These are phyloP conservation scores for Rhegmatorhina hoffmannsi DNA, from an alignment of 2,113 vertebrate genomes.

Conservation along the genomic window DNA sequence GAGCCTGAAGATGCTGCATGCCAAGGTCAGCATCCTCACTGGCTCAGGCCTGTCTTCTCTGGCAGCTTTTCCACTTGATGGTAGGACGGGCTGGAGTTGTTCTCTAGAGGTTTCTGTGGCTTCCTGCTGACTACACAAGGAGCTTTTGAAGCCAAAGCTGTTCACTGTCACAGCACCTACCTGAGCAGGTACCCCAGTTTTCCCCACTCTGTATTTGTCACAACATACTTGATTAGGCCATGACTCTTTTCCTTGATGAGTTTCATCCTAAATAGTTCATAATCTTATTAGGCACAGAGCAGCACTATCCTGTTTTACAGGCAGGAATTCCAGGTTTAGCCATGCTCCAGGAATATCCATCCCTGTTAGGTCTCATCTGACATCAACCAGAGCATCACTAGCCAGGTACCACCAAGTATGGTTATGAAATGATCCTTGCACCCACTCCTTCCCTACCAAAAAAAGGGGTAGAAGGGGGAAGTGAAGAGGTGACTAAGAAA, in stretches of 20 bases:
- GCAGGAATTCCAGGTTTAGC: not conserved
- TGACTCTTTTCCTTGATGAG: not conserved
- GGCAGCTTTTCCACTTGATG: not conserved
- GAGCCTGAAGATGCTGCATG: not conserved
- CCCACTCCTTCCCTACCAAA: not conserved
- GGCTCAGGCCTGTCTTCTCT: not conserved
- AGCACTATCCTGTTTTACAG: not conserved
- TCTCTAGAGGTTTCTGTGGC: not conserved
- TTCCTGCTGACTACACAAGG: not conserved
- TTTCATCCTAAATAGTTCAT: not conserved
- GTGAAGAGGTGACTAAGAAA: not conserved
- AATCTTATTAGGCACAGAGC: not conserved
- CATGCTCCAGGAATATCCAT: not conserved
- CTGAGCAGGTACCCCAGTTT: not conserved
- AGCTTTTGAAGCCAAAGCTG: not conserved
- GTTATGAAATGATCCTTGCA: not conserved
- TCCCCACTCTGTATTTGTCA: not conserved
- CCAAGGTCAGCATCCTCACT: not conserved
- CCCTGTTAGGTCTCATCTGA: not conserved
- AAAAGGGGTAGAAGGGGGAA: not conserved
- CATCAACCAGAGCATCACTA: not conserved
- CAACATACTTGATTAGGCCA: not conserved
- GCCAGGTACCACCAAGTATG: not conserved
- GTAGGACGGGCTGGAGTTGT: not conserved
- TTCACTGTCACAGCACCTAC: not conserved